phyloP scores from a whole-genome alignment of 2,888 invertebrate genomes.

The Thymelicus lineola region DNA sequence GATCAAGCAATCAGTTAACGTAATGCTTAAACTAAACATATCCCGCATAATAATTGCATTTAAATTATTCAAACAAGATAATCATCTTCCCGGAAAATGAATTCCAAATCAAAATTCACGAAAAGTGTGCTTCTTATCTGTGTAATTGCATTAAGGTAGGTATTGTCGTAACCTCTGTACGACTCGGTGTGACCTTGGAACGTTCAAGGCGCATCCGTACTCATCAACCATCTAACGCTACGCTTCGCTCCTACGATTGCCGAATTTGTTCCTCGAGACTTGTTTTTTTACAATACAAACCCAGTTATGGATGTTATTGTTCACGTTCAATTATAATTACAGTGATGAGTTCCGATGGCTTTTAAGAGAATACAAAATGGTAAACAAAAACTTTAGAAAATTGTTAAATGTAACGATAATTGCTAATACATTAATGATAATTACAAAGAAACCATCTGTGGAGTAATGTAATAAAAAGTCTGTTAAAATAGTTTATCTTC shows the following conservation, averaged over 20 bases:
- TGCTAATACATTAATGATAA: not conserved
- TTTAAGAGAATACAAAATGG: not conserved
- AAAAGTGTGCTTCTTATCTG: conserved; percentile 66
- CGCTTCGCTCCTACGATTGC: conserved; percentile 45
- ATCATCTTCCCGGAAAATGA: conserved; percentile 58
- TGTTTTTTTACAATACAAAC: conserved; percentile 30
- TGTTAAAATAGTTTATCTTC: conserved; percentile 20
- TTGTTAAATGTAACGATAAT: not conserved
- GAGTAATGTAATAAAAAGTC: not conserved
- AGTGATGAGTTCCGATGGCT: conserved; percentile 18
- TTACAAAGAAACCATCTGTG: not conserved
- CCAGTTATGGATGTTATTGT: conserved; percentile 27
- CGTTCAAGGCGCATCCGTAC: conserved; percentile 76
- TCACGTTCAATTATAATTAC: conserved; percentile 12
- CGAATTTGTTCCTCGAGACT: conserved; percentile 37
- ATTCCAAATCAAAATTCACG: conserved; percentile 59
- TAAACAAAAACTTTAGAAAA: too few species aligned
- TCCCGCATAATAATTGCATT: conserved; percentile 32
- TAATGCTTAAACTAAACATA: not conserved
- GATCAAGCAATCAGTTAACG: conserved; percentile 13
- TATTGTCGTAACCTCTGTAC: conserved; percentile 68
- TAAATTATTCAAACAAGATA: conserved; percentile 34
- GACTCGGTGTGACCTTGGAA: conserved; percentile 70
- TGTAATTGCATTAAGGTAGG: conserved; percentile 71
- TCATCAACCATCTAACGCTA: conserved; percentile 56